phyloP scores from a whole-genome alignment of 2,888 invertebrate species.

The Saturnia japonica region DNA sequence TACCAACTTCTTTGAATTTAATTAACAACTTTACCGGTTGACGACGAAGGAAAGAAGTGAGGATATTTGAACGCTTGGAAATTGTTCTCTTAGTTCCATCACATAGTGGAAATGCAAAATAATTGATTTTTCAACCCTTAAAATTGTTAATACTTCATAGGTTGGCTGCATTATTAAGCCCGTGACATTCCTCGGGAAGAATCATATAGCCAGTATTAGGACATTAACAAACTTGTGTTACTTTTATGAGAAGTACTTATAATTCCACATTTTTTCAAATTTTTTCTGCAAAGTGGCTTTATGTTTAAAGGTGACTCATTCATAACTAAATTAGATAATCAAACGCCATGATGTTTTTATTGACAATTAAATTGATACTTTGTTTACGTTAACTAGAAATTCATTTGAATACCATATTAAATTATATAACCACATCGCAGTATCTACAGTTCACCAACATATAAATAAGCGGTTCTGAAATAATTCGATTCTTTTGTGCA shows the following conservation, averaged over 20 bases:
- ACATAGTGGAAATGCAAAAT: background rate
- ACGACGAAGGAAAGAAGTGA: background rate
- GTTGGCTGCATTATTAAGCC: background rate
- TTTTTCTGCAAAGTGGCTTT: background rate
- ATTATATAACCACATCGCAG: background rate
- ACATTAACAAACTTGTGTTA: background rate
- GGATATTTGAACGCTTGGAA: background rate
- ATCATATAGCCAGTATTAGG: background rate
- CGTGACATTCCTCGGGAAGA: background rate
- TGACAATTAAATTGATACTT: background rate
- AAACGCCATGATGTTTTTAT: background rate
- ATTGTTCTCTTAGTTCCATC: background rate
- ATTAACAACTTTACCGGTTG: too few species aligned
- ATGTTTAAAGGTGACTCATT: background rate
- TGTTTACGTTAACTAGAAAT: background rate
- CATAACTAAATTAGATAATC: background rate
- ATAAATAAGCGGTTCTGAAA: background rate
- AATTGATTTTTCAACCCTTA: background rate
- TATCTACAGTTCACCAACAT: background rate
- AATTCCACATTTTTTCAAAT: background rate
- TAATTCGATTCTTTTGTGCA: conserved; percentile 9
- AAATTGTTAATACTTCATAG: background rate
- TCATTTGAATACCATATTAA: background rate
- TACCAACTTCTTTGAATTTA: background rate
- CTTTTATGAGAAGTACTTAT: background rate